Base-by-base conservation (phyloP, 2,797 vertebrate species). In the Gambusia yucatana region DNA sequence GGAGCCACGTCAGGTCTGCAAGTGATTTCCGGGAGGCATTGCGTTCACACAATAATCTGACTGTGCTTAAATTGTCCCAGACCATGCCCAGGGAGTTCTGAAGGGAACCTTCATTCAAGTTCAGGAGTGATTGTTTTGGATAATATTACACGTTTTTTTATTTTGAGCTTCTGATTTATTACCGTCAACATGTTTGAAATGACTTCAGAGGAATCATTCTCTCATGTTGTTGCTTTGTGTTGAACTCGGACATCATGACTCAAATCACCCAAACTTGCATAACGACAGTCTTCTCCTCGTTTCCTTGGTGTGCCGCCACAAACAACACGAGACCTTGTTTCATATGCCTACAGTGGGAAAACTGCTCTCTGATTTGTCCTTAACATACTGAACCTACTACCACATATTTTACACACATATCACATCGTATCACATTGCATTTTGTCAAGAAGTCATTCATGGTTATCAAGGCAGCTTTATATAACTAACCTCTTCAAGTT, bases 401-500 rank as follows among this genome's bases (percentile, higher is more conserved):
- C 5, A 48, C 57, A 30, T 55, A 46, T 75, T 72, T 72, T 57
- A 59, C 93, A 90, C 88, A 92, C 86, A 87, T 28, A 28, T 89
- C 90, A 90, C 88, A 91, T 92, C 92, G 89, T 87, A 92, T 92
- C 88, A 90, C 85, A 89, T 93, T 91, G 81, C 80, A 93, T 92
- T 91, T 88, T 78, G 80, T 91, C 86, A 90, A 83, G 81, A 88
- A 89, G 59, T 92, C 91, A 90, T 43, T 87, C 90, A 86, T 87
- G 90, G 88, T 89, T 87, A 87, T 87, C 78, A 76, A 84, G 76
- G 39, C 46, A 0, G 22, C 71, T 84, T 93, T 93, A 92, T 80
- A 52, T 91, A 92, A 93, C 86, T 77, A 84, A 84, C 84, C 77
- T 80, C 81, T 55, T 87, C 78, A 81, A 75, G 44, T 84, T 50